A percentile compares a stretch with the other conserved stretches of the same genome.
phyloP scores from a whole-genome alignment of 2,888 invertebrate genomes.

The Smittia aterrima region DNA sequence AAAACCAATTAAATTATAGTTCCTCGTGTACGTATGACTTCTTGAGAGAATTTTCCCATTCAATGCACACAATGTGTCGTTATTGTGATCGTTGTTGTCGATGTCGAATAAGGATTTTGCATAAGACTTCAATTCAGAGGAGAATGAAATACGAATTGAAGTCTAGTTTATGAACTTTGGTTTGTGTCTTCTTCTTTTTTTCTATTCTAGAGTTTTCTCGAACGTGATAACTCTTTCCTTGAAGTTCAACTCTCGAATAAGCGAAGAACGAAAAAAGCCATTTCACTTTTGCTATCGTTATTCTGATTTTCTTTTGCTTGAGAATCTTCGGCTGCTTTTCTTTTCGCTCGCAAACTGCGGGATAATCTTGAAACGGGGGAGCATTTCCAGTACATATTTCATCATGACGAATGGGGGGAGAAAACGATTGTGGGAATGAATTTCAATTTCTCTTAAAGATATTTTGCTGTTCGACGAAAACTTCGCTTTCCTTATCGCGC shows the following conservation, averaged over 20 bases:
- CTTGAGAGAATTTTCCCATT: background rate
- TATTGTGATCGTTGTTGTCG: slow-evolving; percentile 2
- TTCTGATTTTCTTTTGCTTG: too few species aligned
- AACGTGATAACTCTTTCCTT: too few species aligned
- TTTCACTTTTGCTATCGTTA: too few species aligned
- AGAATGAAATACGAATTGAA: background rate
- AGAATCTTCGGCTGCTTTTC: background rate
- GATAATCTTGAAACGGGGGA: slow-evolving; percentile 27
- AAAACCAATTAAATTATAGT: slow-evolving; percentile 41
- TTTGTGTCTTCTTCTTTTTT: background rate
- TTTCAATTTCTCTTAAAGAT: slow-evolving; percentile 13
- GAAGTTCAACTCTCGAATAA: too few species aligned
- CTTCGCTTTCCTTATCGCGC: slow-evolving; percentile 11
- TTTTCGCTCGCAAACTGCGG: background rate
- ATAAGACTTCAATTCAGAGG: background rate
- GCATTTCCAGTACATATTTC: slow-evolving; percentile 14
- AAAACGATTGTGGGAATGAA: slow-evolving; percentile 27
- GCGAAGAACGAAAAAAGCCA: too few species aligned
- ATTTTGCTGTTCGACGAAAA: slow-evolving; percentile 2
- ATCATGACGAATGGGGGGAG: slow-evolving; percentile 19
- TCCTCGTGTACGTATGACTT: slow-evolving; percentile 21
- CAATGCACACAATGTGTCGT: slow-evolving; percentile 20
- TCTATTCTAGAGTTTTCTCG: too few species aligned
- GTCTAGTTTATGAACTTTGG: slow-evolving; percentile 41
- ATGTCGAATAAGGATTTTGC: background rate